Percentiles rank a stretch among this genome's conserved stretches.
Evolutionary conservation across 2,888 invertebrate genomes (phyloP).

Genomic region (Brachyptera putata): DNA sequence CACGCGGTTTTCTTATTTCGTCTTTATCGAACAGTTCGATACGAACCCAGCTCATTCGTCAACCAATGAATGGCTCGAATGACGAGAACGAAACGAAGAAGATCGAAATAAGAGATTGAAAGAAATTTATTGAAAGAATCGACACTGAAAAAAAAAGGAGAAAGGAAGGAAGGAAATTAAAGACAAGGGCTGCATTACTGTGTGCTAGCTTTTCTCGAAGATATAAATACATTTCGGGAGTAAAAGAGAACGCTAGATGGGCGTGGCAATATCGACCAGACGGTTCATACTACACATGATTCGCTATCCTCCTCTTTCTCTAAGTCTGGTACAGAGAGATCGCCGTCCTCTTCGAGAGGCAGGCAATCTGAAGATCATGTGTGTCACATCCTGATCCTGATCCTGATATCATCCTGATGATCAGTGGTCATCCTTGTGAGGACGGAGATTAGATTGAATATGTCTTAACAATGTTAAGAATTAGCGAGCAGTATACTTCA

Average conservation of each 20-base stretch:
- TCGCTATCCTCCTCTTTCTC: too few relatives aligned
- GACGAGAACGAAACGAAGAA: not conserved
- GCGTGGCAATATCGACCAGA: slow-evolving; percentile 30
- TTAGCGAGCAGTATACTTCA: too few relatives aligned
- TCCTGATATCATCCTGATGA: too few relatives aligned
- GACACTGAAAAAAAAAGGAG: slow-evolving; percentile 5
- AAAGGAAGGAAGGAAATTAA: slow-evolving; percentile 39
- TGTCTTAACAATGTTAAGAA: too few relatives aligned
- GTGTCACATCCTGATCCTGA: too few relatives aligned
- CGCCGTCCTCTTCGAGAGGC: too few relatives aligned
- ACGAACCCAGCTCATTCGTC: not conserved
- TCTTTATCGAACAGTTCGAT: too few relatives aligned
- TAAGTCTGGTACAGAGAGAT: too few relatives aligned
- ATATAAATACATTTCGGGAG: slow-evolving; percentile 28
- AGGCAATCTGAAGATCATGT: too few relatives aligned
- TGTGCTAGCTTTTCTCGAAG: slow-evolving; percentile 25
- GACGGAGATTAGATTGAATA: too few relatives aligned
- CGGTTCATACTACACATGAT: not conserved
- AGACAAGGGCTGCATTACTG: slow-evolving; percentile 24
- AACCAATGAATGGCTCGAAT: not conserved
- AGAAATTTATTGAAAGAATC: slow-evolving; percentile 5
- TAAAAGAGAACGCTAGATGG: slow-evolving; percentile 24
- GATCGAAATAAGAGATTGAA: slow-evolving; percentile 1
- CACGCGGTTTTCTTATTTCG: too few relatives aligned
- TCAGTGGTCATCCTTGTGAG: too few relatives aligned